Evolutionary conservation across 2,113 vertebrate species (phyloP).

Genomic region (Silurus glanis): DNA sequence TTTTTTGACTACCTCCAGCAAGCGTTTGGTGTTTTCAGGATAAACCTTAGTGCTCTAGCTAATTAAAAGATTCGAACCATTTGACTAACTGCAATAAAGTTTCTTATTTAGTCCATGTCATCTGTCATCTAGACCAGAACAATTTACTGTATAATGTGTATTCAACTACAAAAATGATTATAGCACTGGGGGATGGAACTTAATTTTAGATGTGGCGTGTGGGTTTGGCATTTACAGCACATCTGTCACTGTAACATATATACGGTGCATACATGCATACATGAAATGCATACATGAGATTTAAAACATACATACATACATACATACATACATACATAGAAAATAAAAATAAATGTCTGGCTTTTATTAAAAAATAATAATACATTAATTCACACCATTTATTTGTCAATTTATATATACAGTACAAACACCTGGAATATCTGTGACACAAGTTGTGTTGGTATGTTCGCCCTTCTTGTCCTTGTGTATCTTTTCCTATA

Average conservation of each 20-base stretch:
- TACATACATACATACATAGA: too few relatives aligned
- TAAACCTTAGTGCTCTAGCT: background rate
- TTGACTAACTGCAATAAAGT: conserved; percentile 14
- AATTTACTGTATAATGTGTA: conserved; percentile 22
- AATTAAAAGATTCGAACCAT: conserved; percentile 6
- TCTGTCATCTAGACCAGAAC: conserved; percentile 16
- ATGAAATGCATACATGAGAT: too few relatives aligned
- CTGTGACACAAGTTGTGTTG: background rate
- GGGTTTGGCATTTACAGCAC: background rate
- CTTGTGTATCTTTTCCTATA: background rate
- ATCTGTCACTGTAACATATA: background rate
- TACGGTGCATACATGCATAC: too few relatives aligned
- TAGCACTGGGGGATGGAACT: background rate
- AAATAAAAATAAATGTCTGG: too few relatives aligned
- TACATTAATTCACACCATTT: too few relatives aligned
- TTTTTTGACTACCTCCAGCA: conserved; percentile 13
- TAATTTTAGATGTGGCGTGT: background rate
- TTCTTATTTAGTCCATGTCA: conserved; percentile 31
- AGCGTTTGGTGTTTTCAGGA: conserved; percentile 6
- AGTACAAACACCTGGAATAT: too few relatives aligned
- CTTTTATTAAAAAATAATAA: too few relatives aligned
- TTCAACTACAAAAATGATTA: background rate
- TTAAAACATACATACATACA: too few relatives aligned
- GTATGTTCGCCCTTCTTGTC: background rate
- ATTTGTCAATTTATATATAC: too few relatives aligned